Evolutionary conservation across 1,140 invertebrate species (phyloP).

Genomic region (Micrasema longulum): DNA sequence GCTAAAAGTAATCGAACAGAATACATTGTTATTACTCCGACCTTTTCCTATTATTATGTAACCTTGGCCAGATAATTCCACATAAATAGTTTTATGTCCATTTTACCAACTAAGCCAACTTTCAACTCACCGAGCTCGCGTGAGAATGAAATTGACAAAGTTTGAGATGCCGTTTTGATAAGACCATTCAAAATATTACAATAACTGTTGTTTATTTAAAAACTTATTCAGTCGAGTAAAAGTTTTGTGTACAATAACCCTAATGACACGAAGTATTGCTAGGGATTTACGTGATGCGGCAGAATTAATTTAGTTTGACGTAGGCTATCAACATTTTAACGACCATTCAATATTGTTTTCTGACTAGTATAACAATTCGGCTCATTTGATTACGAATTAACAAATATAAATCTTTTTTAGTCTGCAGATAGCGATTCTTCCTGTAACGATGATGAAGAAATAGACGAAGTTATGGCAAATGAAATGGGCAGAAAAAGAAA

Average conservation of each 20-base stretch:
- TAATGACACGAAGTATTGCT: slow-evolving; percentile 17
- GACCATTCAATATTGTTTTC: too few relatives aligned
- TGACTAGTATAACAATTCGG: too few relatives aligned
- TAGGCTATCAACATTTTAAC: too few relatives aligned
- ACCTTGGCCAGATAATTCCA: too few relatives aligned
- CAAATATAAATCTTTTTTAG: too few relatives aligned
- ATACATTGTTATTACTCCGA: too few relatives aligned
- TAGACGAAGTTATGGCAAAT: slow-evolving; percentile 11
- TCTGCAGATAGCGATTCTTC: neutral
- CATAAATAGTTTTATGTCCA: too few relatives aligned
- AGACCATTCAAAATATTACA: slow-evolving; percentile 27
- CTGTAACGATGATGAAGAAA: neutral
- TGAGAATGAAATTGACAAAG: slow-evolving; percentile 37
- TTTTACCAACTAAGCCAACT: too few relatives aligned
- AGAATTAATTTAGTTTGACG: too few relatives aligned
- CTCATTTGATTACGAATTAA: too few relatives aligned
- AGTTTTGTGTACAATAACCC: slow-evolving; percentile 23
- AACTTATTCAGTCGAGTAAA: slow-evolving; percentile 24
- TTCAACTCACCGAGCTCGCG: slow-evolving; percentile 11
- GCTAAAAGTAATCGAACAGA: too few relatives aligned
- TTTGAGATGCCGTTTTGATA: slow-evolving; percentile 34
- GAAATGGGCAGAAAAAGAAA: slow-evolving; percentile 11
- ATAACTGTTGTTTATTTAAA: slow-evolving; percentile 33
- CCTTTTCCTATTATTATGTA: too few relatives aligned
- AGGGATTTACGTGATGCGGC: slow-evolving; percentile 10